A percentile compares a stretch with the other conserved stretches of the same genome.
These are phyloP conservation scores for Anisognathus igniventris DNA, from an alignment of 2,797 vertebrate species.

Conservation along the genomic window DNA sequence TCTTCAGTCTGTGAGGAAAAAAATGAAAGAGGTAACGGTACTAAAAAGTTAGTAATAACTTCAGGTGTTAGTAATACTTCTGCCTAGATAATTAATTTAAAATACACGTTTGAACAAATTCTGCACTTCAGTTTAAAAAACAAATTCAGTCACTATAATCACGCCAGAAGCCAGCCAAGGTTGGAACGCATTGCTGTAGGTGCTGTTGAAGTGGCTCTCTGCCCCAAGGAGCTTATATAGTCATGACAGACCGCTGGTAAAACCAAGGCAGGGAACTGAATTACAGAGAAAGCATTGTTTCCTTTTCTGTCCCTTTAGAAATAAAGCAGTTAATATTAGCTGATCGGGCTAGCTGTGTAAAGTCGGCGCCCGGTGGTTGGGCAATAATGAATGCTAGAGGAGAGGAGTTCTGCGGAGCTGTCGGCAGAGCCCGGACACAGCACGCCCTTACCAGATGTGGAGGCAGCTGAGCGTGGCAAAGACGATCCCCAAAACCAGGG, in stretches of 20 bases:
- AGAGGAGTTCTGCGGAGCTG: background rate
- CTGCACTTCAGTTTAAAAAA: background rate
- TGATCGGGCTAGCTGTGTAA: background rate
- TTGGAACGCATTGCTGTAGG: background rate
- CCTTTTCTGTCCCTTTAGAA: background rate
- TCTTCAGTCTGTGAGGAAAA: background rate
- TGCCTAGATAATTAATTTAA: background rate
- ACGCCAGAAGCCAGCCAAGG: background rate
- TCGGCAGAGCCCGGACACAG: background rate
- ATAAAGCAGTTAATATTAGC: background rate
- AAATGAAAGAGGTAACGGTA: background rate
- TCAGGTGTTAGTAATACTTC: background rate
- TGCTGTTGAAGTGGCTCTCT: background rate
- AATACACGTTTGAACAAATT: background rate
- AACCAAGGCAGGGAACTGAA: background rate
- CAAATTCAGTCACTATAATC: background rate
- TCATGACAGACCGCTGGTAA: background rate
- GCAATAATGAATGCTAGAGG: fast-evolving
- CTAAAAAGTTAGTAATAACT: background rate
- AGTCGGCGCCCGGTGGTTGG: fast-evolving
- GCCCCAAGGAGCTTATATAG: background rate
- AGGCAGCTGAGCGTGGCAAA: conserved; percentile 88
- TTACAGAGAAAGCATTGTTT: background rate
- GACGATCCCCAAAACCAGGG: conserved; percentile 83
- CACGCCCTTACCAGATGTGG: conserved; percentile 88